Evolutionary conservation across 2,888 invertebrate species (phyloP).

Genomic region (Aphrophora alni): DNA sequence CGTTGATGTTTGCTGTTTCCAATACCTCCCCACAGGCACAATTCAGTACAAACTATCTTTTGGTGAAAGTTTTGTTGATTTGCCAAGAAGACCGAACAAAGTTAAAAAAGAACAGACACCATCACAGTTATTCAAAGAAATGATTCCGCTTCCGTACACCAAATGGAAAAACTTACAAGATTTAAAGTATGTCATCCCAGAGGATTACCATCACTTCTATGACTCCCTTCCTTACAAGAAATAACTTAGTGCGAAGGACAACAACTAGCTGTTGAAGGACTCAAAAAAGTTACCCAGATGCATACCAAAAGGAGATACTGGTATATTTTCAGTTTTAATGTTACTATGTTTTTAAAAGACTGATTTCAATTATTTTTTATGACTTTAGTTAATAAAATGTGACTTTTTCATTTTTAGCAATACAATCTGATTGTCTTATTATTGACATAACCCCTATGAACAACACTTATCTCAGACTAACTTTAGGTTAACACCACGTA

Average conservation of each 20-base stretch:
- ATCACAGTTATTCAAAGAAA: background rate
- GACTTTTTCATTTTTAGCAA: too few species aligned
- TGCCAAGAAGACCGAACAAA: background rate
- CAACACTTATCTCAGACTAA: too few species aligned
- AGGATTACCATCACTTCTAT: background rate
- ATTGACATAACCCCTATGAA: too few species aligned
- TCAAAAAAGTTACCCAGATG: too few species aligned
- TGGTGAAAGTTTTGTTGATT: background rate
- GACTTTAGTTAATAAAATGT: too few species aligned
- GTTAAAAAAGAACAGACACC: background rate
- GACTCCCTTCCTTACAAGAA: background rate
- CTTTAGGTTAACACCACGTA: too few species aligned
- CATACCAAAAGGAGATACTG: too few species aligned
- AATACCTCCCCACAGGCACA: constrained; percentile 32
- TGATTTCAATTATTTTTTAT: too few species aligned
- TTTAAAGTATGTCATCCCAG: background rate
- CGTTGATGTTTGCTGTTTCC: constrained; percentile 30
- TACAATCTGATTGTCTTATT: too few species aligned
- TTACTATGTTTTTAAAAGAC: too few species aligned
- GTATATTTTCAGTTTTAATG: too few species aligned
- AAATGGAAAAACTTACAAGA: background rate
- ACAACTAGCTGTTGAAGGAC: too few species aligned
- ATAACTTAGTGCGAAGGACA: background rate
- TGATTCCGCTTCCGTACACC: background rate
- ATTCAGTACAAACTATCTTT: constrained; percentile 34